Base-by-base conservation (phyloP, 2,888 invertebrate species). In the Subacronicta megacephala region DNA sequence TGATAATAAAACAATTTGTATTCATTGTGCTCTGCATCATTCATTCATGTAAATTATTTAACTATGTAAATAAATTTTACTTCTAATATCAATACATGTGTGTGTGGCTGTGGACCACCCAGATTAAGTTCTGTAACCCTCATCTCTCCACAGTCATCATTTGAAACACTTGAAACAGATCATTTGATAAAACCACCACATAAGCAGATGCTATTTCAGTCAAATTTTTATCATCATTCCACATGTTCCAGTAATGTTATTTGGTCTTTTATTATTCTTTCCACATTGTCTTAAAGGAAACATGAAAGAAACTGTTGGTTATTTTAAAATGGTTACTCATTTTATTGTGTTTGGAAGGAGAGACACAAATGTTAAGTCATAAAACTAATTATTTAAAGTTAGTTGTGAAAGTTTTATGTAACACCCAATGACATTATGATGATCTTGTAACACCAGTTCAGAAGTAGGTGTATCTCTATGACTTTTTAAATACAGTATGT, bases 141-240 rank as follows among this genome's bases (percentile, higher is more conserved):
- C 60, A 60, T 75, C 57, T 62, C 16, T 57, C 17, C 51, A 38
- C 31, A 37, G 37, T 26, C 62, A 70, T 71, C 53, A 74, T 64
- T 70, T 52, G 51, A 72, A 68, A 67, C 67, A 75, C 61, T 72
- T 50, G 26, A 70, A 64, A 62, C 62, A 55, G 13, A 37, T 40
- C 63, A 69, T 68, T 68, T 74, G 72, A 80, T 78, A 72, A 85
- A n/a, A 80, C 75, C 75, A 69, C 71, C 66, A 71, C 69, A 60
- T 61, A 66, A 66, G 80, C 72, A 77, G 26, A 26, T 78, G 75
- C 70, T 69, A 62, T 76, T 64, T 63, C 31, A 40, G 49, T 51
- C 46, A 13, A 18, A 29, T 3, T 58, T 68, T 77, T 62, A 62
- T 60, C 50, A 58, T 60, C 51, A 45, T 15, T 33, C 43, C 61